These are phyloP conservation scores for Apotomis betuletana DNA, from an alignment of 2,888 invertebrate species.

Conservation along the genomic window DNA sequence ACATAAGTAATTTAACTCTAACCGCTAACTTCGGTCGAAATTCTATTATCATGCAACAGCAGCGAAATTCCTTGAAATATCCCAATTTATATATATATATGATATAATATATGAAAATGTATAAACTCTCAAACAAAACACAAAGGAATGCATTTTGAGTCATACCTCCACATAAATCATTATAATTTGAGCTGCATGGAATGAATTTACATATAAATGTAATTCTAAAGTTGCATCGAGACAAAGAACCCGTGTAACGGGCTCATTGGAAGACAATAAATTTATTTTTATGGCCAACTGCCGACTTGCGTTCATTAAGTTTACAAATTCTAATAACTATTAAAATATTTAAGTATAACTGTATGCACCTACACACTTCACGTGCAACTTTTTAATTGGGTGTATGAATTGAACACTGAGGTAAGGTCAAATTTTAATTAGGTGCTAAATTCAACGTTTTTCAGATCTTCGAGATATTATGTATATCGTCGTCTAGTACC, in stretches of 20 bases:
- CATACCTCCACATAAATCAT: constrained; percentile 40
- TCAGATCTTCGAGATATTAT: too few relatives aligned
- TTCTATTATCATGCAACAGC: not conserved
- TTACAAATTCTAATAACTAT: constrained; percentile 31
- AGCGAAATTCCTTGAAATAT: constrained; percentile 17
- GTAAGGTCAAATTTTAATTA: too few relatives aligned
- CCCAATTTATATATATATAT: not conserved
- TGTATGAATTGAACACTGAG: too few relatives aligned
- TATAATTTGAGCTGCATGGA: constrained; percentile 40
- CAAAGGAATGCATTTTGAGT: constrained; percentile 33
- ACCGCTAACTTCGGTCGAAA: not conserved
- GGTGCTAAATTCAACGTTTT: too few relatives aligned
- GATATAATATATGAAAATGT: too few relatives aligned
- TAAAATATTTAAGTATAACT: constrained; percentile 25
- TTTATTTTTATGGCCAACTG: constrained; percentile 47
- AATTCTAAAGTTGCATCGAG: constrained; percentile 45
- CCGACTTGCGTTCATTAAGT: constrained; percentile 25
- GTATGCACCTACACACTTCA: constrained; percentile 16
- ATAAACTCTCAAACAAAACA: constrained; percentile 20
- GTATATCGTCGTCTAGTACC: too few relatives aligned
- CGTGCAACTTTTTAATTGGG: constrained; percentile 1
- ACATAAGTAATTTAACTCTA: not conserved
- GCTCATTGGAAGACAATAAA: constrained; percentile 48
- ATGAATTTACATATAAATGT: constrained; percentile 51
- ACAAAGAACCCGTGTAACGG: constrained; percentile 45